Conservation (phyloP, 2,797 vertebrate genomes). For the Malacoctenus gilli region DNA sequence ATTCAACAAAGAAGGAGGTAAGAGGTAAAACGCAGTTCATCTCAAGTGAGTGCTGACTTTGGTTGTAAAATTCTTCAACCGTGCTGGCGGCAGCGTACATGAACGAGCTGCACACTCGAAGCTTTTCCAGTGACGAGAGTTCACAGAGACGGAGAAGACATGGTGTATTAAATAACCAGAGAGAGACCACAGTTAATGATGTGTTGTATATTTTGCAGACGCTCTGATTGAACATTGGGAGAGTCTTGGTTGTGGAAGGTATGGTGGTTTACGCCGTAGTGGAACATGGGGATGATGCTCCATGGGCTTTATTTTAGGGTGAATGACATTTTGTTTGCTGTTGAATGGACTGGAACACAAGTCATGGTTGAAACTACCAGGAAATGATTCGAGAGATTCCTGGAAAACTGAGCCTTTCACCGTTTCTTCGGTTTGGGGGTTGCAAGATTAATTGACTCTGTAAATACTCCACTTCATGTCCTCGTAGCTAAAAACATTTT, state of each 20-base stretch:
- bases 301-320: conserved; percentile 48
- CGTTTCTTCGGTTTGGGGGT: conserved; percentile 39
- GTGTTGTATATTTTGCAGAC: conserved; percentile 66
- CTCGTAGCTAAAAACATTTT: too few species aligned
- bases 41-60: conserved; percentile 42
- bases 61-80: conserved; percentile 35
- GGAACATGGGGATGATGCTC: conserved; percentile 49
- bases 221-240: conserved; percentile 57
- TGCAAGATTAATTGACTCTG: conserved; percentile 29
- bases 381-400: conserved; percentile 41
- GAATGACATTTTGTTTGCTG: conserved; percentile 61
- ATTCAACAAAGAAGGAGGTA: conserved; percentile 18
- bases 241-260: conserved; percentile 54
- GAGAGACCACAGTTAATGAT: conserved; percentile 69
- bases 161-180: conserved; percentile 64
- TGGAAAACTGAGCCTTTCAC: conserved; percentile 40
- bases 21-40: conserved; percentile 64
- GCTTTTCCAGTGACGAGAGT: conserved; percentile 49
- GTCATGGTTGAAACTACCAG: conserved; percentile 41
- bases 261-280: conserved; percentile 54
- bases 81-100: conserved; percentile 39
- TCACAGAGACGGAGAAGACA: conserved; percentile 27
- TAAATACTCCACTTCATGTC: too few species aligned
- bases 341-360: conserved; percentile 60
- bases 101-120: conserved; percentile 53